Percentiles rank a stretch among this genome's conserved stretches.
These are phyloP conservation scores for Babylonia areolata DNA, from an alignment of 1,140 invertebrate species.

Conservation along the genomic window DNA sequence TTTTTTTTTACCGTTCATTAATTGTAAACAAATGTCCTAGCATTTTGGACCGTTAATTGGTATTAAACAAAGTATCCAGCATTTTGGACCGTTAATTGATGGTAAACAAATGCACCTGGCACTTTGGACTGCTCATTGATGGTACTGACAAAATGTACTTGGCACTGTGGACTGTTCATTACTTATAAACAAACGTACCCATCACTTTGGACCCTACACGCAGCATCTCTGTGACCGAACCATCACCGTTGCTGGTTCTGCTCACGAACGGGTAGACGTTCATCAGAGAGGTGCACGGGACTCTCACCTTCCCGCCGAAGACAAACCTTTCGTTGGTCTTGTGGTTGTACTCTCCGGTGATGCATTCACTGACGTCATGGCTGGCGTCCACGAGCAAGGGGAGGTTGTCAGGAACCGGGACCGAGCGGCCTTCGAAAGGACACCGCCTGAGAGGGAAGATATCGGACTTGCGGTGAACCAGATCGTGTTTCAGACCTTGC, in stretches of 20 bases:
- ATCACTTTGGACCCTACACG: background rate
- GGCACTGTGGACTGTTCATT: too few species aligned
- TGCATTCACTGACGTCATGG: conserved; percentile 54
- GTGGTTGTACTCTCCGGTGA: conserved; percentile 54
- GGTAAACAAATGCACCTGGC: too few species aligned
- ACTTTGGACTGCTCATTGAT: too few species aligned
- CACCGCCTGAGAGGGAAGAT: conserved; percentile 62
- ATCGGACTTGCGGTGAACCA: conserved; percentile 56
- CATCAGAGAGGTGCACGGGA: conserved; percentile 43
- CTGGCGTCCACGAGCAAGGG: conserved; percentile 47
- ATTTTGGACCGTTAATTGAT: too few species aligned
- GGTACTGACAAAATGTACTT: too few species aligned
- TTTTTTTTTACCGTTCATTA: too few species aligned
- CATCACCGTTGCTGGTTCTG: background rate
- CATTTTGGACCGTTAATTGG: too few species aligned
- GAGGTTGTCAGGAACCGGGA: conserved; percentile 62
- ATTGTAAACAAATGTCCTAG: too few species aligned
- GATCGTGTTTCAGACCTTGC: conserved; percentile 50
- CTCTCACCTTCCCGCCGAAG: background rate
- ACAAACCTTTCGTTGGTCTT: conserved; percentile 46
- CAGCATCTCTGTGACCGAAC: background rate
- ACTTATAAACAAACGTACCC: background rate
- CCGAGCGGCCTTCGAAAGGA: conserved; percentile 55
- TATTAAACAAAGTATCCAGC: too few species aligned
- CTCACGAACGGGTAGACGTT: conserved; percentile 52